Evolutionary conservation across 1,140 invertebrate species (phyloP).

Genomic region (Plutomurus gul): DNA sequence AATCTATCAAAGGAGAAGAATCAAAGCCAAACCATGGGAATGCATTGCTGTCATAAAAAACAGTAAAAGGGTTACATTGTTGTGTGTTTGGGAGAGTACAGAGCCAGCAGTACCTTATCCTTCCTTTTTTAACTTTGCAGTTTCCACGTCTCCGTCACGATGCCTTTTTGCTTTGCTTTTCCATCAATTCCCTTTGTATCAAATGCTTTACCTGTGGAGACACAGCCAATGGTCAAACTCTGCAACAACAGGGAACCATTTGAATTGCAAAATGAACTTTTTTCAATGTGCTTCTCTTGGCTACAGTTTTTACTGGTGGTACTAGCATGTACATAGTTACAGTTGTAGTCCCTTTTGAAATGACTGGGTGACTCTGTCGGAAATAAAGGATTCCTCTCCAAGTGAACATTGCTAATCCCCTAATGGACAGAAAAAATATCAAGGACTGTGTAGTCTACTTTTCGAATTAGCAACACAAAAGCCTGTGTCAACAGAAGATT

Average conservation of each 20-base stretch:
- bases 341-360: not conserved
- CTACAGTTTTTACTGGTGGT: not conserved
- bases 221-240: not conserved
- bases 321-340: not conserved
- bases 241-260: not conserved
- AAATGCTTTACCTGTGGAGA: not conserved
- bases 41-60: not conserved
- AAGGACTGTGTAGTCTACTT: slow-evolving; percentile 15
- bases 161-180: not conserved
- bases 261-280: not conserved
- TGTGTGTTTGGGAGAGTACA: too few species aligned
- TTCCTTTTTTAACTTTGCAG: too few species aligned
- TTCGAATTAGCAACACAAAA: slow-evolving; percentile 12
- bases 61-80: too few species aligned
- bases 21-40: not conserved
- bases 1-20: not conserved
- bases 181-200: not conserved
- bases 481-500: slow-evolving; percentile 21
- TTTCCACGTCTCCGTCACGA: not conserved
- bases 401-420: slow-evolving; percentile 12
- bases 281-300: not conserved
- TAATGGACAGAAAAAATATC: not conserved
- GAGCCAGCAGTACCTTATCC: not conserved
- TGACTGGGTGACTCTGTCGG: not conserved
- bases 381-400: not conserved